phyloP scores from a whole-genome alignment of 2,888 invertebrate genomes.

The Cantharis flavilabris region DNA sequence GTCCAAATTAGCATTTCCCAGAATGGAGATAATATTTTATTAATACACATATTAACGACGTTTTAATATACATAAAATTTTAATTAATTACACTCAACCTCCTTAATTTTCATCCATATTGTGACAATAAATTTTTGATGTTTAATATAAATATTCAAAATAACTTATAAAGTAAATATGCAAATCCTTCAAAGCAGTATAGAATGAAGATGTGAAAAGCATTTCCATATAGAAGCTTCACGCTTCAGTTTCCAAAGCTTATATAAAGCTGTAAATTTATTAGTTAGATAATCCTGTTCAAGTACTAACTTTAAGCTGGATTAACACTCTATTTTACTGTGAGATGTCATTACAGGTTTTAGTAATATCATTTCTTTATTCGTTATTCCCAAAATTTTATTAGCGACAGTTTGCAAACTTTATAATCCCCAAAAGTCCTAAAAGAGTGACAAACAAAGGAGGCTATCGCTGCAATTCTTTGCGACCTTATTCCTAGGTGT shows the following conservation, averaged over 20 bases:
- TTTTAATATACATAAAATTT: neutral
- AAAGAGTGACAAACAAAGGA: neutral
- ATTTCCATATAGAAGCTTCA: constrained; percentile 48
- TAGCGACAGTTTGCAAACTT: neutral
- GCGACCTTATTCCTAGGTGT: neutral
- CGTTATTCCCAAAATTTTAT: neutral
- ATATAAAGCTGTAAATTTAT: constrained; percentile 65
- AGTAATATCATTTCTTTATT: constrained; percentile 18
- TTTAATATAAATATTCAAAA: constrained; percentile 14
- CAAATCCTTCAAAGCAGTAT: constrained; percentile 47
- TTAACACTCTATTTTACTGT: constrained; percentile 62
- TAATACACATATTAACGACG: neutral
- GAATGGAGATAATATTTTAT: neutral
- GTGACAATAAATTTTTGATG: neutral
- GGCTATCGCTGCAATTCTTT: neutral
- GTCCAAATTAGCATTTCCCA: neutral
- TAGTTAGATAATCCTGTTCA: constrained; percentile 61
- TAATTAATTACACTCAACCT: neutral
- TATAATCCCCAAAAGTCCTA: neutral
- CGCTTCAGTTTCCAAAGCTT: constrained; percentile 58
- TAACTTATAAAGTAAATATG: constrained; percentile 44
- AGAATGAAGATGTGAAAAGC: constrained; percentile 41
- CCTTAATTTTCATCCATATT: neutral
- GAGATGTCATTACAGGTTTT: constrained; percentile 42
- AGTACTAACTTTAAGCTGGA: constrained; percentile 58